Evolutionary conservation across 2,888 invertebrate genomes (phyloP).

Genomic region (Auanema freiburgensis): DNA sequence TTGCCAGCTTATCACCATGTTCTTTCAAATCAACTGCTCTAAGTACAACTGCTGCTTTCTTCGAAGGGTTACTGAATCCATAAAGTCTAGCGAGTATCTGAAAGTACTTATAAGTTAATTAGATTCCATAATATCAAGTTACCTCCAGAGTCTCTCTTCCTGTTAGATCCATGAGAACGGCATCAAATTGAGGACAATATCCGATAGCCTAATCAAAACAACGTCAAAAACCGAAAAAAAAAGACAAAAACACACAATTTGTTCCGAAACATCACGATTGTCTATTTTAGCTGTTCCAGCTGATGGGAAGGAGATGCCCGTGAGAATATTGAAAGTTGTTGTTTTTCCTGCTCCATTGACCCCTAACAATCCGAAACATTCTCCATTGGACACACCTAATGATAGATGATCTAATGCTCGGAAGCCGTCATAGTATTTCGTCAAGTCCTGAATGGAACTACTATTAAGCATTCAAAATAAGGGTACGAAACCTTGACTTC

Average conservation of each 20-base stretch:
- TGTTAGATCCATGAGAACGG: constrained; percentile 55
- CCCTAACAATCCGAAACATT: constrained; percentile 61
- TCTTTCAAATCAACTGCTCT: constrained; percentile 48
- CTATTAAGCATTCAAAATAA: not conserved
- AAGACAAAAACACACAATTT: constrained; percentile 20
- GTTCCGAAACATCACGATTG: constrained; percentile 29
- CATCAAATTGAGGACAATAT: constrained; percentile 62
- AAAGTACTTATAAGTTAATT: not conserved
- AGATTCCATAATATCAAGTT: not conserved
- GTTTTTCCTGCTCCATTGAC: constrained; percentile 61
- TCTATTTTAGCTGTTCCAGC: constrained; percentile 31
- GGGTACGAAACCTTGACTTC: constrained; percentile 13
- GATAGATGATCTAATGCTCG: constrained; percentile 41
- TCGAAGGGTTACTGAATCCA: constrained; percentile 33
- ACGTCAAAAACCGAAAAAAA: not conserved
- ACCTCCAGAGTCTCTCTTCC: constrained; percentile 49
- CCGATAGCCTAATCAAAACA: constrained; percentile 43
- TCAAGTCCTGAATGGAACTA: constrained; percentile 16
- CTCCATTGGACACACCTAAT: constrained; percentile 51
- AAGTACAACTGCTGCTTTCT: constrained; percentile 41
- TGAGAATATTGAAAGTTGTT: constrained; percentile 60
- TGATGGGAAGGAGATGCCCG: constrained; percentile 46
- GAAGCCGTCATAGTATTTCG: constrained; percentile 28
- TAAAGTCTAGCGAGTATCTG: constrained; percentile 46
- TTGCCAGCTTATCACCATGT: constrained; percentile 50